Base-by-base conservation (phyloP, 1,140 invertebrate species). In the Bombyx mandarina region DNA sequence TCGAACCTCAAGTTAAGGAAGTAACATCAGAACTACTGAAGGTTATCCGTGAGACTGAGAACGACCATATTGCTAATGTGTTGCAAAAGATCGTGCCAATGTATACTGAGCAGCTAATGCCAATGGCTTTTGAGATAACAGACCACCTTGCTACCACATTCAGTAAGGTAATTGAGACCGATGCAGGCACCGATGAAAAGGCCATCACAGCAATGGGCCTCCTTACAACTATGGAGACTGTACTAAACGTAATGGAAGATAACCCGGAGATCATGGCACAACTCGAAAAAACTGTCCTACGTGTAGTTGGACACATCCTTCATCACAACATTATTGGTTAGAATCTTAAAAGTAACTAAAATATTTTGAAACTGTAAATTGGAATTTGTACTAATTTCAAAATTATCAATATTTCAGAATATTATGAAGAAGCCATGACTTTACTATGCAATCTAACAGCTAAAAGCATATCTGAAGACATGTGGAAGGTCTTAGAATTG, bases 141-240 rank as follows among this genome's bases (percentile, higher is more conserved):
- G 93, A 96, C 69, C 96, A 99, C 87, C 91, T 99, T 65, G 96
- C 96, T 6, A 90, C 93, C n/a, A 98, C 96, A 8, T 98, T 99
- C 73, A 95, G 93, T 64, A 93, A 96, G 87, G 90, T 92, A 0
- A 76, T 99, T 6, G 88, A 98, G 51, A 94, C 93, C 2, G 95
- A 96, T 66, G 96, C 97, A 78, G 95, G 94, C 5, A 93, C 94
- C 10, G 97, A 99, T 78, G 98, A 99, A 75, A 99, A 98, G 75
- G 96, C 97, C 10, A 98, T 99, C 51, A 97, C 97, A 8, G 97
- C 98, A 2, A 98, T 99, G 94, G 98, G 97, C 52, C 89, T 99
- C 3, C 88, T 99, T 1, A 98, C 97, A 76, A 99, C 98, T 3
- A 96, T 99, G 80, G 97, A 99, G 86, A 99, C 97, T 0, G 90